These are phyloP conservation scores for Psix sp. DNA, from an alignment of 1,140 invertebrate species.

Conservation along the genomic window DNA sequence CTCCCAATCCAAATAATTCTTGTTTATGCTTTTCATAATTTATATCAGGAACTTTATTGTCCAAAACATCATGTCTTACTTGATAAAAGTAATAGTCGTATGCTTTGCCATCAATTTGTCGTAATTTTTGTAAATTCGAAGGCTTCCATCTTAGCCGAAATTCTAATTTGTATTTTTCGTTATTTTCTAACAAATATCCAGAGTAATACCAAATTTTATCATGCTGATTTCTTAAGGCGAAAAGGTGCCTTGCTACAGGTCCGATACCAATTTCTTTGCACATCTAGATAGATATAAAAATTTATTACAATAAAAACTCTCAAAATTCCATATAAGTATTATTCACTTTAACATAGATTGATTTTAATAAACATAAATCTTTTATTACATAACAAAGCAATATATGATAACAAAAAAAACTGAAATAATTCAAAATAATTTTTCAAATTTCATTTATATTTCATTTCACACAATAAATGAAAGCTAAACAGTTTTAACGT, in stretches of 20 bases:
- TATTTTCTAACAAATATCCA: slow-evolving; percentile 75
- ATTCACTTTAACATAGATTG: not conserved
- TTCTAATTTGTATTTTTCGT: slow-evolving; percentile 80
- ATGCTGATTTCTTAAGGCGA: slow-evolving; percentile 81
- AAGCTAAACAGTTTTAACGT: too few species aligned
- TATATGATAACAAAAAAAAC: too few species aligned
- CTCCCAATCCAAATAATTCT: slow-evolving; percentile 87
- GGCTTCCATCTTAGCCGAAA: slow-evolving; percentile 88
- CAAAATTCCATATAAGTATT: slow-evolving; percentile 3
- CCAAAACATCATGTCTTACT: slow-evolving; percentile 86
- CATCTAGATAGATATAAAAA: slow-evolving; percentile 68
- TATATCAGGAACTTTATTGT: slow-evolving; percentile 87
- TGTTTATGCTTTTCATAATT: slow-evolving; percentile 85
- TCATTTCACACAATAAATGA: too few species aligned
- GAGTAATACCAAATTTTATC: slow-evolving; percentile 81
- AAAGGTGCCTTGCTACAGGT: slow-evolving; percentile 86
- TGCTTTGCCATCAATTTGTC: slow-evolving; percentile 83
- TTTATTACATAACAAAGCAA: too few species aligned
- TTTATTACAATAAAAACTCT: slow-evolving; percentile 4
- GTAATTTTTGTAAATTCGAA: slow-evolving; percentile 80
- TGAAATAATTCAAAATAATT: too few species aligned
- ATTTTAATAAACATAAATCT: too few species aligned
- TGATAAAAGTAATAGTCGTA: slow-evolving; percentile 93
- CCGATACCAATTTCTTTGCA: slow-evolving; percentile 84
- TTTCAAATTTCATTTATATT: too few species aligned